These are phyloP conservation scores for Cassiopea andromeda DNA, from an alignment of 30 jellyfish, hydroid and myxozoan genomes.

Conservation along the genomic window DNA sequence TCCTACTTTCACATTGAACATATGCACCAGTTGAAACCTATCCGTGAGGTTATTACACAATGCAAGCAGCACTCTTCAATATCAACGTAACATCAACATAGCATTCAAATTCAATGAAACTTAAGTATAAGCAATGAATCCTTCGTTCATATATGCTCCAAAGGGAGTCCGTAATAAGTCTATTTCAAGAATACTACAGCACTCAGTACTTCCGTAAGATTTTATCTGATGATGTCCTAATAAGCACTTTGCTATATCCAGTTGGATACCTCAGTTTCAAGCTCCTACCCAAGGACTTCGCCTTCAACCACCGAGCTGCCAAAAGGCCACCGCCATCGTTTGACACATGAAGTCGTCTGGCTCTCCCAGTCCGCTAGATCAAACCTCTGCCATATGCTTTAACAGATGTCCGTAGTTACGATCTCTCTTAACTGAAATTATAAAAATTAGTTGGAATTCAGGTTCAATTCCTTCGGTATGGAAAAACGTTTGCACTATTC, in stretches of 20 bases:
- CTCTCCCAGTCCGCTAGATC: not conserved
- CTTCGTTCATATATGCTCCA: no score
- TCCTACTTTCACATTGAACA: no score
- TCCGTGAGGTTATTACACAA: no score
- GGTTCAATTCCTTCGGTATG: not conserved
- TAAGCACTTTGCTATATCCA: not conserved
- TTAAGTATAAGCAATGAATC: no score
- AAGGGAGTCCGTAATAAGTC: no score
- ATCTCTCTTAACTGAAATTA: not conserved
- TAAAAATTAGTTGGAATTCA: not conserved
- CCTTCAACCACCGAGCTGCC: not conserved
- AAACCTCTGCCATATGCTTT: not conserved
- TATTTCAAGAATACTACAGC: no score
- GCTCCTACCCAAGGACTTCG: not conserved
- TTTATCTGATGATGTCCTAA: not conserved
- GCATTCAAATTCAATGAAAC: no score
- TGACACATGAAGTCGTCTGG: not conserved
- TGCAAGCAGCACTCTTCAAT: no score
- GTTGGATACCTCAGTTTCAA: not conserved
- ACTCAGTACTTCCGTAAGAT: not conserved
- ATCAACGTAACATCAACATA: no score
- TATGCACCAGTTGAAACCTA: no score
- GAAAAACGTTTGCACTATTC: not conserved
- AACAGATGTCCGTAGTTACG: not conserved
- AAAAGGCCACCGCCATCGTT: not conserved